phyloP scores from a whole-genome alignment of 2,888 invertebrate genomes.

The Aphelenchoides bicaudatus region DNA sequence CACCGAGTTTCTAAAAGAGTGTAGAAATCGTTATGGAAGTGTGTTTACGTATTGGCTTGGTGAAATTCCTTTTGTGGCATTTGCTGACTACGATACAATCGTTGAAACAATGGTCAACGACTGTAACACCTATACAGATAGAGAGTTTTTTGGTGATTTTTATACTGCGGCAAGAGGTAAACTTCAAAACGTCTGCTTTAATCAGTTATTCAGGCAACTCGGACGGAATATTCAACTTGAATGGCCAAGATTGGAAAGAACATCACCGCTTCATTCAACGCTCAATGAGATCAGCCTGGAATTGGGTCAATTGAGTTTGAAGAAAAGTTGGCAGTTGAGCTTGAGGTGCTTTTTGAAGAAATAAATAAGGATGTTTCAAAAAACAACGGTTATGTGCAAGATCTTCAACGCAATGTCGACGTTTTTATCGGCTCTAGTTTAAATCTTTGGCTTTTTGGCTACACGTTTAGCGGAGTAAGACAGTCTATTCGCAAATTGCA shows the following conservation, averaged over 20 bases:
- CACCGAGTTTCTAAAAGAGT: too few species aligned
- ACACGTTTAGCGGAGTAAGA: background rate
- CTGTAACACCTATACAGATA: background rate
- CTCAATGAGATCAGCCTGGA: background rate
- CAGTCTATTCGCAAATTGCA: too few species aligned
- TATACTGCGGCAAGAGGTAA: background rate
- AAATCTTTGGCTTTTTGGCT: background rate
- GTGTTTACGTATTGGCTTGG: background rate
- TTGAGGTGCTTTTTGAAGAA: background rate
- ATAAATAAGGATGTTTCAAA: background rate
- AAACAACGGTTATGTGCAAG: background rate
- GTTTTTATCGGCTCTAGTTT: background rate
- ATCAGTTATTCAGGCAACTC: background rate
- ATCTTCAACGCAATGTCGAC: background rate
- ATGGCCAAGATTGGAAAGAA: background rate
- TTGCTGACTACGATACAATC: background rate
- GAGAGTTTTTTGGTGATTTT: background rate
- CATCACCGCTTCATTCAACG: conserved; percentile 4
- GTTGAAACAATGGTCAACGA: background rate
- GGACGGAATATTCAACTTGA: background rate
- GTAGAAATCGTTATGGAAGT: too few species aligned
- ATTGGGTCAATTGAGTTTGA: background rate
- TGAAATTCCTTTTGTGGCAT: background rate
- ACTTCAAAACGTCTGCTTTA: too few species aligned
- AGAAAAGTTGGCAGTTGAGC: background rate